Base-by-base conservation (phyloP, 1,140 invertebrate genomes). In the Solenopsis fugax region DNA sequence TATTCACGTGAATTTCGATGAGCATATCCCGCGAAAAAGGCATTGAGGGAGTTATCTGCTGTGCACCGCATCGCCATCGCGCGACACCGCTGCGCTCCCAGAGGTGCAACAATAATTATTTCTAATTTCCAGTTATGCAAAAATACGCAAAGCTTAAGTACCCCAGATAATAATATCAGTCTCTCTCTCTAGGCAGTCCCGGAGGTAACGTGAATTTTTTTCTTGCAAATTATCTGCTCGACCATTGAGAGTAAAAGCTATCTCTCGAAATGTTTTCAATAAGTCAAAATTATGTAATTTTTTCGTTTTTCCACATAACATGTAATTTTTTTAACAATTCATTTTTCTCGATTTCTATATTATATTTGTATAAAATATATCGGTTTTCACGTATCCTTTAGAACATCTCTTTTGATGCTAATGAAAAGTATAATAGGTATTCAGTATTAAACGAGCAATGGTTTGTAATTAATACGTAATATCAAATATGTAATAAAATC, bases 121-220 rank as follows among this genome's bases (percentile, higher is more conserved):
- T 93, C 90, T 92, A 93, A 93, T 93, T 93, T 92, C 92, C 87
- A 89, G 89, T 92, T 92, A 92, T 93, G 91, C 89, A 92, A 93
- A 93, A 93, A 93, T 93, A 91, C 86, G 87, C 89, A 88, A 90
- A 91, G 88, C 88, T 92, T 89, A 92, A 93, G 91, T 85, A 93
- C 85, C 65, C 71, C 77, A 85, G 90, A 92, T 93, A 91, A 93
- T 93, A 92, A 91, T 92, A 93, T 85, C 71, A 73, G 84, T 85
- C 84, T 86, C 64, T 67, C 64, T 67, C 45, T 56, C 65, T 85
- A 88, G 89, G 64, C 73, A 81, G 56, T 88, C 91, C 85, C 91
- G 37, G 10, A 89, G 87, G 91, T 87, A 58, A 89, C 87, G 82
- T 92, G 84, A 88, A 93, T 92, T 90, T 90, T 90, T 89, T 73